Evolutionary conservation across 1,140 invertebrate genomes (phyloP), one percentile per base, ranked within the genome.

Genomic region (Drosophila prosaltans): DNA sequence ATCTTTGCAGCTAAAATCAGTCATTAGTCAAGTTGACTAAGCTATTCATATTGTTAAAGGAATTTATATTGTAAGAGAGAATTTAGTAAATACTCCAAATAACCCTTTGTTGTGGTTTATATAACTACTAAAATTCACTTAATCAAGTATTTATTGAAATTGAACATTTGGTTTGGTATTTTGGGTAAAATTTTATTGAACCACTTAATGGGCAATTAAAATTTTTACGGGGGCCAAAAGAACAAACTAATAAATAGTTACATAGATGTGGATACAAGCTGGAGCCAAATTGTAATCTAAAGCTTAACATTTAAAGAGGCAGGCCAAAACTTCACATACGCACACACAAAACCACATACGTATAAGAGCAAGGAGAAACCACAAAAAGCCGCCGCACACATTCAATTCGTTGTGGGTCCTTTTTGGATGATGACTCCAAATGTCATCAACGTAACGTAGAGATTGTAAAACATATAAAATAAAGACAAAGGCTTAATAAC

Each of bases 391-490:
- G 45, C 45, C 66, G 72, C 77, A 80, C 71, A 80, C 72, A 80
- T 68, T 73, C 78, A 74, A 65, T 80, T 63, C 71, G 76, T 32
- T 51, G 66, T 54, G 60, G 28, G 30, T 60, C 43, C 40, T 36
- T n/a, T 32, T 41, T 28, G 26, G 40, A 57, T 9, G 68, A 41
- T 30, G 48, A 55, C 26, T 43, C 54, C 10, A 43, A 57, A 54
- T 65, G 74, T 58, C 73, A 65, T 61, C 74, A 59, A 78, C 61
- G 74, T 65, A 59, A 78, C 63, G 72, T 51, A 40, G 65, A 74
- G 74, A 81, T 81, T 77, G 74, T 81, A 81, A 81, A 81, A 81
- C 73, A 67, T 77, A 81, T 81, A 74, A 81, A 81, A 81, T 81
- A 73, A 77, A 73, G 74, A 81, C 74, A 81, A 81, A 81, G 58